Base-by-base conservation (phyloP, 1,140 invertebrate species). In the Drosophila hydei region DNA sequence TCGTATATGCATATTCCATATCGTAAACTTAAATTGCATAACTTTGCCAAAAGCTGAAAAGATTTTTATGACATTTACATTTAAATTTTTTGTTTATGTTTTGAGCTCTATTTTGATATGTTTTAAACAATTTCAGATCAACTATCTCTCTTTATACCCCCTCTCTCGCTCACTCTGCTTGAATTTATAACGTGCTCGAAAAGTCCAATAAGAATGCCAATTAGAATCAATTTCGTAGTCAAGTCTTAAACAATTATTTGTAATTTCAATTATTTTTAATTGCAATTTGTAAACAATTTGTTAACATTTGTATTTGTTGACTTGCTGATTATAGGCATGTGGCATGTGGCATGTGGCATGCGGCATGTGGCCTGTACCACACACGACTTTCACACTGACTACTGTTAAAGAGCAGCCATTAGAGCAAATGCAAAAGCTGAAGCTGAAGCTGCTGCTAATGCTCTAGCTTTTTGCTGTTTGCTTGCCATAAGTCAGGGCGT, bases 371-470 rank as follows among this genome's bases (percentile, higher is more conserved):
- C 47, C 27, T 27, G 30, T 3, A 23, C 47, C n/a, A 14, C 51
- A 55, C 33, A 36, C 52, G 33, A 21, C 30, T 1, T 21, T 38
- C 11, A 12, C 50, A 23, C 19, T 42, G 25, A 33, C 8, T 42
- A 19, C 63, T 18, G 19, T n/a, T 60, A 54, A 60, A 47, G 55
- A 67, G 62, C 21, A 9, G 30, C 27, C 30, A 67, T 55, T 72
- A 55, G 16, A 61, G 11, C 25, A 4, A 43, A 18, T 43, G 23
- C 33, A 18, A 36, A 40, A 25, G 48, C 25, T 51, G 14, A 50
- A 0, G 38, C 9, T 14, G 8, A 3, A 19, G 9, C 36, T 14
- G 9, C 1, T 6, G n/a, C 14, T 33, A 30, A n/a, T 36, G 51
- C 40, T 38, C n/a, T n/a, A 55, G 19, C 38, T 56, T 8, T 12